Evolutionary conservation across 2,797 vertebrate species (phyloP), one percentile per base, ranked within the genome.

Genomic region (Tachyglossus aculeatus): DNA sequence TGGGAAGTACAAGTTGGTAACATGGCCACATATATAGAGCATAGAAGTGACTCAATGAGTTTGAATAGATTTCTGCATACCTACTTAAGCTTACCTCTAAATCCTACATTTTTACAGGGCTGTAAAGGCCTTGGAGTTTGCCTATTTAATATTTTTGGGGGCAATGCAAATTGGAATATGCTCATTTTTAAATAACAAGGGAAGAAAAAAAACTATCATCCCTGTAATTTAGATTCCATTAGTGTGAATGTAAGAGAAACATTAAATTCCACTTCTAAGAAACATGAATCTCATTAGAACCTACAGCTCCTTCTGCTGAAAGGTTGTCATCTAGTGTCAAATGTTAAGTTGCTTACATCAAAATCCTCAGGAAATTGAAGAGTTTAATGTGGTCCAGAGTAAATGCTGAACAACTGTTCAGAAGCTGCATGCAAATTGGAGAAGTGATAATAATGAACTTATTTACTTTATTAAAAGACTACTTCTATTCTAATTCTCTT

Each of bases 81-180:
- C n/a, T n/a, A n/a, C n/a, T n/a, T n/a, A n/a, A n/a, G n/a, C n/a
- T n/a, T n/a, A n/a, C n/a, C n/a, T n/a, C n/a, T n/a, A n/a, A n/a
- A n/a, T n/a, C n/a, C n/a, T n/a, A n/a, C n/a, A n/a, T n/a, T n/a
- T n/a, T n/a, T n/a, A n/a, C n/a, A n/a, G n/a, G n/a, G n/a, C n/a
- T n/a, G n/a, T n/a, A n/a, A n/a, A n/a, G n/a, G n/a, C n/a, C n/a
- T n/a, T n/a, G n/a, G n/a, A n/a, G n/a, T n/a, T n/a, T n/a, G n/a
- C n/a, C 34, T 66, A 60, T 37, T 81, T 83, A 67, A 79, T 72
- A 77, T 73, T 66, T 77, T n/a, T 66, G 70, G 33, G 16, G 29
- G 16, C 14, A 73, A 67, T 55, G 66, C 37, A 40, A 63, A 57
- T 22, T 57, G 44, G 80, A 80, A 62, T 66, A 34, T 69, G 48